A percentile compares a stretch with the other conserved stretches of the same genome.
Evolutionary conservation across 2,888 invertebrate species (phyloP).

Genomic region (Lepas anatifera): DNA sequence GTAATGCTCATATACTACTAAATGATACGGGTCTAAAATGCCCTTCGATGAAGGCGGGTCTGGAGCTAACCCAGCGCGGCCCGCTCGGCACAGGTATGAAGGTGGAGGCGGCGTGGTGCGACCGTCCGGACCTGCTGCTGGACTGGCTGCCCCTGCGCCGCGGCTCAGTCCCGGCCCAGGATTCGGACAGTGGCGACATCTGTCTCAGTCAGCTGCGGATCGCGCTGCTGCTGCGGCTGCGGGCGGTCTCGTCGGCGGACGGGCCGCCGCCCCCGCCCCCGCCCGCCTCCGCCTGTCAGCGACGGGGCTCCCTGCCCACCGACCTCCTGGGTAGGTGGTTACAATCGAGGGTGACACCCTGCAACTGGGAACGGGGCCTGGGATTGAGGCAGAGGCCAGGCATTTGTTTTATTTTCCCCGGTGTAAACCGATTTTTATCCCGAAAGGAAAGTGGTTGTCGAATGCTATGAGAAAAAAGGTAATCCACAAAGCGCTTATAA

Average conservation of each 20-base stretch:
- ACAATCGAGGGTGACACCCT: no score
- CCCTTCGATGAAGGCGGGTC: no score
- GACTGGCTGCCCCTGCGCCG: background rate
- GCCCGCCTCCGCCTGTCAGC: background rate
- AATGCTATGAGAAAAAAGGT: no score
- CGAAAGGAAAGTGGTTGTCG: no score
- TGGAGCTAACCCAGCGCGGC: no score
- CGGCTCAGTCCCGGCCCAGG: background rate
- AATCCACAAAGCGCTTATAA: no score
- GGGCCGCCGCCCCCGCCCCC: background rate
- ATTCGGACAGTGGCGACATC: background rate
- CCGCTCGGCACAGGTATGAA: background rate
- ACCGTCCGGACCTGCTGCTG: background rate
- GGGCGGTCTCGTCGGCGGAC: background rate
- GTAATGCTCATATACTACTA: no score
- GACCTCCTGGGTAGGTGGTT: background rate
- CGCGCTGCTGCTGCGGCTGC: conserved; percentile 4
- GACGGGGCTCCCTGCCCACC: conserved; percentile 4
- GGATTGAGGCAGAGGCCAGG: no score
- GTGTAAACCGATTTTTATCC: no score
- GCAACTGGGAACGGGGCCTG: no score
- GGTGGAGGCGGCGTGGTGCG: background rate
- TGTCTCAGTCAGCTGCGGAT: background rate
- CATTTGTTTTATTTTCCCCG: no score
- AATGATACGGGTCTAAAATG: no score